Conservation (phyloP, 1,140 invertebrate genomes). For the Drosophila auraria region DNA sequence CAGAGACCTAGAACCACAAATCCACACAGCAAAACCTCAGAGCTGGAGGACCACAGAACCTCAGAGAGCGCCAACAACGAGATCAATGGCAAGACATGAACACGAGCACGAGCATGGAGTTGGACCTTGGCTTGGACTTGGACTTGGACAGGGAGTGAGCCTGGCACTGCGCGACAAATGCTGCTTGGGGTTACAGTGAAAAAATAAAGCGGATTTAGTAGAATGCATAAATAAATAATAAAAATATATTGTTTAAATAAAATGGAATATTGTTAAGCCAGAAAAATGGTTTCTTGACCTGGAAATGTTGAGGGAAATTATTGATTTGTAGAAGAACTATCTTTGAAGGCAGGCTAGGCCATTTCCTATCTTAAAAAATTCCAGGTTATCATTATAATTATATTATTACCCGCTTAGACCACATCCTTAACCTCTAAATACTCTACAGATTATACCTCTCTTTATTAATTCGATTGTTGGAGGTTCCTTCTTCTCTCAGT, state of each 20-base stretch:
- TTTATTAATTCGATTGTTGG: not conserved
- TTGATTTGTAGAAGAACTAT: too few species aligned
- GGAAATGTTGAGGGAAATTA: not conserved
- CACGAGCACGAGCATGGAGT: slow-evolving; percentile 36
- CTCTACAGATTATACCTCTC: too few species aligned
- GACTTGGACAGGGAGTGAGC: not conserved
- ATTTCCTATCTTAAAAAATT: too few species aligned
- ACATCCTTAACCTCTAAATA: too few species aligned
- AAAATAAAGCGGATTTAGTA: not conserved
- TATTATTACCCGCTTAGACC: too few species aligned
- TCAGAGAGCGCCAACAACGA: slow-evolving; percentile 54
- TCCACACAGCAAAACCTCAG: not conserved
- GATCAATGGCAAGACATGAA: slow-evolving; percentile 56
- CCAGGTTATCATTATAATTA: too few species aligned
- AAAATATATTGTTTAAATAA: not conserved
- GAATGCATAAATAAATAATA: not conserved
- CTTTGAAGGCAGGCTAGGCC: too few species aligned
- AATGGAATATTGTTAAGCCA: too few species aligned
- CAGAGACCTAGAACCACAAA: not conserved
- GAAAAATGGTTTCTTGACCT: too few species aligned
- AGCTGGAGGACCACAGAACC: slow-evolving; percentile 11
- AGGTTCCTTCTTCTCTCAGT: slow-evolving; percentile 4
- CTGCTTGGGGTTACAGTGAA: slow-evolving; percentile 29
- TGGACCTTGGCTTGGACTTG: not conserved
- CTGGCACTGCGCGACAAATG: slow-evolving; percentile 63